A percentile compares a stretch with the other conserved stretches of the same genome.
phyloP scores from a whole-genome alignment of 2,888 invertebrate species.

The Stegophylla sp. region DNA sequence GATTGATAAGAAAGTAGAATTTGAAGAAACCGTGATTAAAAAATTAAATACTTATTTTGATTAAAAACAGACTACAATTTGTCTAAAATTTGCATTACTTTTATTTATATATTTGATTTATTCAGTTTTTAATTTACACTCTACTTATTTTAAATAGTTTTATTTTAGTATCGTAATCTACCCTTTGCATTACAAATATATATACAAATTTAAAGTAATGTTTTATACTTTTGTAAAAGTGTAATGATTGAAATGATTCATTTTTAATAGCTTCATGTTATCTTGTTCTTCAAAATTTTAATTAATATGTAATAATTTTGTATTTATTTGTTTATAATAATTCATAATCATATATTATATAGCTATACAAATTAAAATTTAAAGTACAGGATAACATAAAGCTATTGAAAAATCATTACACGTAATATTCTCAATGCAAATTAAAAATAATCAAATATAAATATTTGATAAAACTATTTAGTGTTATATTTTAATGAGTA shows the following conservation, averaged over 20 bases:
- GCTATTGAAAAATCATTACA: not conserved
- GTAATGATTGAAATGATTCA: not conserved
- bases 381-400: not conserved
- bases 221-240: conserved; percentile 32
- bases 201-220: conserved; percentile 15
- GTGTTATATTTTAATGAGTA: not conserved
- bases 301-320: not conserved
- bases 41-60: conserved; percentile 30
- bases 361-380: too few relatives aligned
- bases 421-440: not conserved
- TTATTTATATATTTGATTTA: conserved; percentile 1
- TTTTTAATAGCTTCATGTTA: conserved; percentile 2
- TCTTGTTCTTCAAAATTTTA: not conserved
- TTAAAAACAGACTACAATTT: conserved; percentile 27
- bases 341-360: not conserved
- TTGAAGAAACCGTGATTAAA: conserved; percentile 52
- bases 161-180: conserved; percentile 7
- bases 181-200: not conserved
- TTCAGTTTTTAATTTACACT: not conserved
- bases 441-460: not conserved
- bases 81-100: conserved; percentile 2
- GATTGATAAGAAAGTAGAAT: conserved; percentile 45
- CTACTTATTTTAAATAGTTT: not conserved
- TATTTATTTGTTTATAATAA: conserved; percentile 2
- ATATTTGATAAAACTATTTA: not conserved